A percentile compares a stretch with the other conserved stretches of the same genome.
These are phyloP conservation scores for Nerophis lumbriciformis DNA, from an alignment of 2,113 vertebrate species.

Conservation along the genomic window DNA sequence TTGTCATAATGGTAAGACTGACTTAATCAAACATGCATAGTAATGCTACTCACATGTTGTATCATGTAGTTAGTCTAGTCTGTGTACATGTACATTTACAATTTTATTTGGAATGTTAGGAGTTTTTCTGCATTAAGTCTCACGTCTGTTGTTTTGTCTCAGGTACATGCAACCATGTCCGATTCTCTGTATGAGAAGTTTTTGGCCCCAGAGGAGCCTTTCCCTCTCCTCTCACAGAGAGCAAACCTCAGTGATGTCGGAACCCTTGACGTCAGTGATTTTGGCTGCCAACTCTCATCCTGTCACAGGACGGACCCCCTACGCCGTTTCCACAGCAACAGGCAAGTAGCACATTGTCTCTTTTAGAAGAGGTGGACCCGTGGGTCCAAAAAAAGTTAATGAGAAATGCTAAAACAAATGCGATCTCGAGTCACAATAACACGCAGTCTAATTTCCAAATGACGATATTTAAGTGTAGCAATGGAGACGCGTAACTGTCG, in stretches of 20 bases:
- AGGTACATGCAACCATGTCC: conserved; percentile 64
- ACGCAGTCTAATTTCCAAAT: too few relatives aligned
- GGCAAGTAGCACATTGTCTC: conserved; percentile 55
- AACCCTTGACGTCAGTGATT: conserved; percentile 89
- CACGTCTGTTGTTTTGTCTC: background rate
- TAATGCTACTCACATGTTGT: background rate
- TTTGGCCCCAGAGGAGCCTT: conserved; percentile 88
- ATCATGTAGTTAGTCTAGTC: too few relatives aligned
- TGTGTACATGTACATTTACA: too few relatives aligned
- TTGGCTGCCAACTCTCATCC: conserved; percentile 90
- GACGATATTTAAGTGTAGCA: too few relatives aligned
- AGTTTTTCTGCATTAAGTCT: too few relatives aligned
- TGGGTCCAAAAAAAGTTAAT: too few relatives aligned
- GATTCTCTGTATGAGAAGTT: conserved; percentile 89
- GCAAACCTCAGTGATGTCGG: conserved; percentile 86
- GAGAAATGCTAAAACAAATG: too few relatives aligned
- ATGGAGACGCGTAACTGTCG: too few relatives aligned
- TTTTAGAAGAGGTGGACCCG: background rate
- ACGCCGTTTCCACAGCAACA: conserved; percentile 89
- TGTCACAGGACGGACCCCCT: conserved; percentile 93
- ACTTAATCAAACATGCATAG: background rate
- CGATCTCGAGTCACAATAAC: too few relatives aligned
- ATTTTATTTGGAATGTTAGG: too few relatives aligned
- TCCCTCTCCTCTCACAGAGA: conserved; percentile 81
- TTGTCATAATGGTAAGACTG: background rate